Base-by-base conservation (phyloP, 2,113 vertebrate species). In the Leiothrix lutea region DNA sequence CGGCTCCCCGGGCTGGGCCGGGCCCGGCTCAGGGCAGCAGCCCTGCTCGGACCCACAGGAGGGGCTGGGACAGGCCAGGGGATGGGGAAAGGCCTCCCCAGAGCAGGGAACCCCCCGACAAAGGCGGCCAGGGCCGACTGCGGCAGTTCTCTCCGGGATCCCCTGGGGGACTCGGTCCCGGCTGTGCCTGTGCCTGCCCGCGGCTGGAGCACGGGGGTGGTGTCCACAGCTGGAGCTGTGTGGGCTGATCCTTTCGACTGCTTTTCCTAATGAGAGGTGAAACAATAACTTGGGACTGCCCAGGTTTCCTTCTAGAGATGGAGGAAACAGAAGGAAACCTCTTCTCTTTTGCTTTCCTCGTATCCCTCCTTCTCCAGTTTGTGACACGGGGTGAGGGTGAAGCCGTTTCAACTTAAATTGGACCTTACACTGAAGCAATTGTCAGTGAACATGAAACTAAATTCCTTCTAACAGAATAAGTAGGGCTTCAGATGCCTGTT, bases 1-100 rank as follows among this genome's bases (percentile, higher is more conserved):
- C 1, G 2, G 33, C 24, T 58, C 19, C 36, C n/a, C n/a, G n/a
- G n/a, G n/a, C n/a, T 7, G 0, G 0, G 57, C 8, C 1, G 51
- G 66, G 50, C n/a, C 33, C 0, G 1, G 44, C 51, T 25, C 47
- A 8, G n/a, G n/a, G n/a, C n/a, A n/a, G n/a, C n/a, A n/a, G n/a
- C n/a, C n/a, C n/a, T n/a, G n/a, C n/a, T n/a, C n/a, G n/a, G n/a
- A n/a, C n/a, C n/a, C n/a, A n/a, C n/a, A 11, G 33, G 5, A 7
- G 8, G 22, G 4, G 40, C 23, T 47, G 58, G 50, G 9, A 3
- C 38, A 38, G 38, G 38, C 38, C 38, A 33, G 25, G 0, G 0
- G 9, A 6, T 6, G 42, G 38, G 24, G 29, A 35, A 44, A 3
- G 28, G n/a, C n/a, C 40, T 35, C 5, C 11, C 54, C 12, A 12